A percentile compares a stretch with the other conserved stretches of the same genome.
Evolutionary conservation across 2,797 vertebrate species (phyloP).

Genomic region (Hapalemur alaotrensis): DNA sequence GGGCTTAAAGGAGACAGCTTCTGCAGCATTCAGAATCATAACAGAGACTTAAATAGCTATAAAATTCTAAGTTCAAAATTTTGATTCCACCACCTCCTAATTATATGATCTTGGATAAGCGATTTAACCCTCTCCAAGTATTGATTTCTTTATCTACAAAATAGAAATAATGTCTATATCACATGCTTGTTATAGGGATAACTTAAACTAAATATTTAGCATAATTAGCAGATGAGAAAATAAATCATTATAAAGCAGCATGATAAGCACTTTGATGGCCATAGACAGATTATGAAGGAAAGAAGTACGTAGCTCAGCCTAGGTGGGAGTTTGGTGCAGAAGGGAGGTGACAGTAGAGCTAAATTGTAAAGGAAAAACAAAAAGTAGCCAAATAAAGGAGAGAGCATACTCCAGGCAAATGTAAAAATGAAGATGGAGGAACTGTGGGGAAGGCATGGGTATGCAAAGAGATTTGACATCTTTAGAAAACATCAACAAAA

Average conservation of each 20-base stretch:
- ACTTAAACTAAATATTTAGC: slow-evolving; percentile 23
- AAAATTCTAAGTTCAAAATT: background rate
- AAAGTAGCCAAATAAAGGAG: background rate
- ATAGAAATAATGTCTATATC: background rate
- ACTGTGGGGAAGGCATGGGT: background rate
- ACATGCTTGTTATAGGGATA: background rate
- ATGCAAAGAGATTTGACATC: background rate
- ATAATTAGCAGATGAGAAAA: background rate
- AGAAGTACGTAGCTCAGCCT: background rate
- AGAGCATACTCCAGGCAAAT: background rate
- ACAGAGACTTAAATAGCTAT: background rate
- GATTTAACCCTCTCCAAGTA: background rate
- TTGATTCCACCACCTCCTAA: background rate
- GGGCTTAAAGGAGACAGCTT: background rate
- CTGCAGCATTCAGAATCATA: background rate
- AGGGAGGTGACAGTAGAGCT: background rate
- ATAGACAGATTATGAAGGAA: background rate
- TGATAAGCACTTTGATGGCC: background rate
- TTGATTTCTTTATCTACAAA: background rate
- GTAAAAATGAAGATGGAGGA: background rate
- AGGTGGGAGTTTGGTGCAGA: background rate
- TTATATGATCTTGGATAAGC: background rate
- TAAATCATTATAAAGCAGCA: background rate
- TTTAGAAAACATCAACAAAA: slow-evolving; percentile 1
- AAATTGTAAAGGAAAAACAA: slow-evolving; percentile 9